Percentiles rank a stretch among this genome's conserved stretches.
These are phyloP conservation scores for Meta bourneti DNA, from an alignment of 2,888 invertebrate species.

Conservation along the genomic window DNA sequence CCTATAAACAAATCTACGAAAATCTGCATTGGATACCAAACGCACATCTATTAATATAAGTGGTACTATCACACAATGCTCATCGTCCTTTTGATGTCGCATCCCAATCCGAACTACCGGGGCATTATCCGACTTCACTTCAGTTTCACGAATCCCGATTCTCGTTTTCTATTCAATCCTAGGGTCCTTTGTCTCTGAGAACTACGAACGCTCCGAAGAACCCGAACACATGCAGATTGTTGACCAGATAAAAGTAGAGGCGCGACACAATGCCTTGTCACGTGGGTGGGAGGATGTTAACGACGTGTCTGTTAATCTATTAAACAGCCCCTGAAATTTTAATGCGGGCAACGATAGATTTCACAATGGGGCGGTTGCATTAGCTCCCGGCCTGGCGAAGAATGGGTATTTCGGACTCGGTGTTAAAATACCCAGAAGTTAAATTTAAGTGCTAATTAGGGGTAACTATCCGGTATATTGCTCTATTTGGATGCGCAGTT, in stretches of 20 bases:
- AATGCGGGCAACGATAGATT: constrained; percentile 1
- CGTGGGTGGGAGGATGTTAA: constrained; percentile 22
- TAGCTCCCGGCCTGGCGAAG: neutral
- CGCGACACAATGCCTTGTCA: neutral
- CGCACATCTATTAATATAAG: no score
- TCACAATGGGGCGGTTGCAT: constrained; percentile 1
- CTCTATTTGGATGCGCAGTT: neutral
- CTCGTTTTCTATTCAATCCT: constrained; percentile 1
- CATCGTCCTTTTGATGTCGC: no score
- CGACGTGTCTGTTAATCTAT: constrained; percentile 35
- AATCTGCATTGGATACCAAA: no score
- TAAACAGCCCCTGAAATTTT: constrained; percentile 26
- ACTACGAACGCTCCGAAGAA: constrained; percentile 3
- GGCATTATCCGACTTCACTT: neutral
- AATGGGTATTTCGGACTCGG: neutral
- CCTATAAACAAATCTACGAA: no score
- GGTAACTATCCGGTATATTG: neutral
- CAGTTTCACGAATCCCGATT: neutral
- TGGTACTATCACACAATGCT: no score
- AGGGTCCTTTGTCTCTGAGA: constrained; percentile 12
- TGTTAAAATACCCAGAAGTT: neutral
- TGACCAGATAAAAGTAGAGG: constrained; percentile 45
- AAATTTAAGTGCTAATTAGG: neutral
- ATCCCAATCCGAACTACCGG: no score
- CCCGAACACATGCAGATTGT: constrained; percentile 15